phyloP scores from a whole-genome alignment of 2,888 invertebrate genomes.

The Rhynchonema sp. region DNA sequence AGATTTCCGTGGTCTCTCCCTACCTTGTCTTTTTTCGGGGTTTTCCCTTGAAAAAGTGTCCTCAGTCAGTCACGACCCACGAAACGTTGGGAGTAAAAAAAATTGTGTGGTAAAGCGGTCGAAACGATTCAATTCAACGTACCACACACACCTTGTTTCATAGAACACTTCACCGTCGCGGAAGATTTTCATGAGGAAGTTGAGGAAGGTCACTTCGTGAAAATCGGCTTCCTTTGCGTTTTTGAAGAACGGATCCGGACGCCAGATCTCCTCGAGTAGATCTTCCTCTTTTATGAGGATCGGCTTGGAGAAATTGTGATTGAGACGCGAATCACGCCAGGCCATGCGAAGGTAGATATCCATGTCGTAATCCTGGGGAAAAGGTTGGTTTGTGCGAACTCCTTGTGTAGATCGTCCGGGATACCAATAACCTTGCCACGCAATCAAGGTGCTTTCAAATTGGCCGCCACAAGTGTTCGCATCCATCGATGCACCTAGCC shows the following conservation, averaged over 20 bases:
- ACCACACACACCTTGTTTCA: constrained; percentile 18
- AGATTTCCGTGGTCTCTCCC: no score
- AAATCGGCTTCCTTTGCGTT: constrained; percentile 27
- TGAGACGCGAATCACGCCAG: constrained; percentile 23
- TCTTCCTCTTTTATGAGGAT: constrained; percentile 22
- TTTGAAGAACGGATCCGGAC: constrained; percentile 22
- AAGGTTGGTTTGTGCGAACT: no score
- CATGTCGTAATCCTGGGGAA: constrained; percentile 27
- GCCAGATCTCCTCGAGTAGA: constrained; percentile 23
- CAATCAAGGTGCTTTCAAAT: no score
- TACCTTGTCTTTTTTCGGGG: no score
- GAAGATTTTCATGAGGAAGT: constrained; percentile 25
- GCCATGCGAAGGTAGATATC: constrained; percentile 24
- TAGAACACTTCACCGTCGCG: constrained; percentile 24
- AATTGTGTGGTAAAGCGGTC: no score
- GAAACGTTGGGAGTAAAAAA: not conserved
- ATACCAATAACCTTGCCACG: no score
- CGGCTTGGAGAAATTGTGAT: constrained; percentile 22
- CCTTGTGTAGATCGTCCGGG: no score
- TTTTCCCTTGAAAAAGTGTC: no score
- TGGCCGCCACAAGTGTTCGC: no score
- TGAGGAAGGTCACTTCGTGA: constrained; percentile 27
- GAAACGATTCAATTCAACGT: no score
- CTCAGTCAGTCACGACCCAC: no score
- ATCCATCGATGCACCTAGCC: no score